Evolutionary conservation across 1,140 invertebrate genomes (phyloP).

Genomic region (Lasaia peninsularis): DNA sequence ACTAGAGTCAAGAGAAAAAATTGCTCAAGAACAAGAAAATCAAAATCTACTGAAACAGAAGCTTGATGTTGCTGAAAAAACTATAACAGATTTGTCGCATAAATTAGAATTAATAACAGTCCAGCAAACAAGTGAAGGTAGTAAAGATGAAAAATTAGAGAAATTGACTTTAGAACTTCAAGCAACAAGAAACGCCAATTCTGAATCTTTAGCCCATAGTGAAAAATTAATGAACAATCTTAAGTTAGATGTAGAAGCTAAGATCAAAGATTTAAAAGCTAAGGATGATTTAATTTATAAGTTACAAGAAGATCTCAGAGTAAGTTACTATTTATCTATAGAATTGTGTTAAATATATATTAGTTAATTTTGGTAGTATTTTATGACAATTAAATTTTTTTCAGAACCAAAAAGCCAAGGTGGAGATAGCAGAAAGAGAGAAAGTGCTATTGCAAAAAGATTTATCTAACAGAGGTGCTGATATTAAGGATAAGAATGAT

Average conservation of each 20-base stretch:
- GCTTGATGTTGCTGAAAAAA: constrained; percentile 57
- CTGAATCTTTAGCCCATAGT: constrained; percentile 56
- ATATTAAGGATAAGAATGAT: constrained; percentile 59
- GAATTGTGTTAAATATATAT: constrained; percentile 7
- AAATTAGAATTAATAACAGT: constrained; percentile 61
- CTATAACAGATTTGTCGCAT: constrained; percentile 56
- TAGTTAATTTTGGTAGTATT: background rate
- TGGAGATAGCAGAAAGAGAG: constrained; percentile 59
- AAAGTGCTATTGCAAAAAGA: constrained; percentile 58
- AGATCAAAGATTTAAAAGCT: constrained; percentile 53
- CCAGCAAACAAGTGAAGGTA: constrained; percentile 53
- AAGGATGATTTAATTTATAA: constrained; percentile 49
- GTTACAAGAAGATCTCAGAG: constrained; percentile 66
- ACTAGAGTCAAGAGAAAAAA: constrained; percentile 69
- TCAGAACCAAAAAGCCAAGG: constrained; percentile 56
- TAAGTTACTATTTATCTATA: constrained; percentile 25
- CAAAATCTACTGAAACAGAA: constrained; percentile 64
- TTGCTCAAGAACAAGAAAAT: constrained; percentile 67
- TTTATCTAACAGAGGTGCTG: constrained; percentile 36
- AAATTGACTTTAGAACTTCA: constrained; percentile 65
- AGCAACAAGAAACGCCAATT: constrained; percentile 49
- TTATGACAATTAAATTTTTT: background rate
- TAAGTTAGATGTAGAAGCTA: constrained; percentile 39
- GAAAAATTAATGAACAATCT: constrained; percentile 61
- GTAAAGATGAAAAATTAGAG: constrained; percentile 64